phyloP scores from a whole-genome alignment of 1,140 invertebrate genomes.

The Trichomalopsis sarcophagae region DNA sequence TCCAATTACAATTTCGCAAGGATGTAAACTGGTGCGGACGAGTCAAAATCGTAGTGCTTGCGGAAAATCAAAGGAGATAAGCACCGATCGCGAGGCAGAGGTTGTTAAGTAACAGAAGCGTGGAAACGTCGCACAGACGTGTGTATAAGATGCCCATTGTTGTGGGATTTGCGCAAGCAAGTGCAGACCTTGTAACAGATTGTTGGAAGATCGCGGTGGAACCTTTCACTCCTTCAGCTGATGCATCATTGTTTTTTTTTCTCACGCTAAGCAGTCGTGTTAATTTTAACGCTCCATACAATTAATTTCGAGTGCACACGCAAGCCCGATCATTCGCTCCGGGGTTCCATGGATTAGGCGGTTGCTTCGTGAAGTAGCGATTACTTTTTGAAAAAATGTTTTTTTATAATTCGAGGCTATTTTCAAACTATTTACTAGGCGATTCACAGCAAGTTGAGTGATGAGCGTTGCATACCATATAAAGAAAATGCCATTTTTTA shows the following conservation, averaged over 20 bases:
- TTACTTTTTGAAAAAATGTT: neutral
- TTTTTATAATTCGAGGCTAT: no score
- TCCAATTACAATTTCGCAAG: constrained; percentile 2
- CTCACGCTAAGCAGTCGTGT: neutral
- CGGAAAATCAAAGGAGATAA: neutral
- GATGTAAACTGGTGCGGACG: neutral
- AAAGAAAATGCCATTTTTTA: no score
- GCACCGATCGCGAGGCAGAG: neutral
- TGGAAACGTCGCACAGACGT: neutral
- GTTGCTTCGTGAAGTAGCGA: neutral
- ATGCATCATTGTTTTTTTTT: neutral
- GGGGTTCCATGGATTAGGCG: no score
- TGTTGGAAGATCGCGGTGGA: neutral
- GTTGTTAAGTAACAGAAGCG: constrained; percentile 35
- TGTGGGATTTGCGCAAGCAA: constrained; percentile 34
- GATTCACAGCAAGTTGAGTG: no score
- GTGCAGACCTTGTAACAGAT: constrained; percentile 44
- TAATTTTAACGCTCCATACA: neutral
- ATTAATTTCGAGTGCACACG: neutral
- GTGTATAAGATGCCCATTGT: constrained; percentile 9
- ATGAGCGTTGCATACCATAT: no score
- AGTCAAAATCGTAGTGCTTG: neutral
- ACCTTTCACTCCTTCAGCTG: constrained; percentile 21
- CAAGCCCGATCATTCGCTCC: neutral
- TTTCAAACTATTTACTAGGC: no score